Percentiles rank a stretch among this genome's conserved stretches.
These are phyloP conservation scores for Jacana jacana DNA, from an alignment of 2,113 vertebrate species.

Conservation along the genomic window DNA sequence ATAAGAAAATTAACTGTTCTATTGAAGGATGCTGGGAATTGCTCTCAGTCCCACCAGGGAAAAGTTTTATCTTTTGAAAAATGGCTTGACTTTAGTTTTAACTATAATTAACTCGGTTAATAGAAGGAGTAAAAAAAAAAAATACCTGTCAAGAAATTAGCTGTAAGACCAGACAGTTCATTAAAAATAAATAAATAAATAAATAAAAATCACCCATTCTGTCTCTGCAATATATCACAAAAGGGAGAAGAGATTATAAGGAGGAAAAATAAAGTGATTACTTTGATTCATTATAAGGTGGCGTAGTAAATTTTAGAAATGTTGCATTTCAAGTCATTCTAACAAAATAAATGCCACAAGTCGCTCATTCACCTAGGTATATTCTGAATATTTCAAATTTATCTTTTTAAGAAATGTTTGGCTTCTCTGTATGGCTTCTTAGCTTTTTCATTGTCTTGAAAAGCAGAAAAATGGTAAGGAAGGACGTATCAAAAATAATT, in stretches of 20 bases:
- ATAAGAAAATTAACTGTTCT: slow-evolving; percentile 30
- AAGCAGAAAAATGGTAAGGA: not conserved
- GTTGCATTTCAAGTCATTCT: not conserved
- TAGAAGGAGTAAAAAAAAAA: not conserved
- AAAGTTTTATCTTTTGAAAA: slow-evolving; percentile 51
- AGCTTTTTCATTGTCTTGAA: not conserved
- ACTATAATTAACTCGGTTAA: slow-evolving; percentile 27
- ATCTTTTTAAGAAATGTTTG: not conserved
- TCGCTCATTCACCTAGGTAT: not conserved
- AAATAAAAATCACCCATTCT: not conserved
- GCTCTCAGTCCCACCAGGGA: not conserved
- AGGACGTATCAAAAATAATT: not conserved
- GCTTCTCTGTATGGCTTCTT: not conserved
- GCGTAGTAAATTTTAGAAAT: not conserved
- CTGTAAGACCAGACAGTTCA: not conserved
- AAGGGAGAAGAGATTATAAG: not conserved
- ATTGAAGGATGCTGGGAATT: slow-evolving; percentile 32
- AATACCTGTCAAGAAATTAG: not conserved
- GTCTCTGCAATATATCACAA: not conserved
- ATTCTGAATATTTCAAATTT: not conserved
- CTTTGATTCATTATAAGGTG: not conserved
- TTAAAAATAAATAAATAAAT: not conserved
- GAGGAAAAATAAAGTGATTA: not conserved
- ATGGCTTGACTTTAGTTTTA: slow-evolving; percentile 8
- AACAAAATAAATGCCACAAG: not conserved